Base-by-base conservation (phyloP, 2,888 invertebrate genomes). In the Erpobdella octoculata region DNA sequence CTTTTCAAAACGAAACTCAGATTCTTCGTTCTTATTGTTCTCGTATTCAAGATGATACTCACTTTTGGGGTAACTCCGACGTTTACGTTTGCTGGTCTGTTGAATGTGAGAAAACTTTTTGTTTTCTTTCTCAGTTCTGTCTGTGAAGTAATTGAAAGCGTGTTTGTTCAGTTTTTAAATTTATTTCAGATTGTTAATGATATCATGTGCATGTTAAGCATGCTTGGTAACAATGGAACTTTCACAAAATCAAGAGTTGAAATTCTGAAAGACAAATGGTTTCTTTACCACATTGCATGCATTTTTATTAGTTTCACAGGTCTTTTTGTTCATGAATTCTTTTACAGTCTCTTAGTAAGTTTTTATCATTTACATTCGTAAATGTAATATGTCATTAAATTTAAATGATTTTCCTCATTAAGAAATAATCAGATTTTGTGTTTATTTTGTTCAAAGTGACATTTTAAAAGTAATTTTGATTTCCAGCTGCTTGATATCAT, bases 171-270 rank as follows among this genome's bases (percentile, higher is more conserved):
- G 46, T 41, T n/a, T 41, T 41, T 41, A 41, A 15, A 41, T 41
- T n/a, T 41, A 12, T 15, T 41, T 12, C 85, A 93, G 92, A 89
- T 94, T 76, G 85, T 91, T 75, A 88, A 97, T 77, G 96, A 96
- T 85, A 89, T 90, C 76, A 88, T 98, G 75, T 97, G 96, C 87
- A 78, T 86, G 72, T 90, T 95, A 79, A 94, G 94, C 85, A 92
- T 96, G 79, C 93, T 97, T 90, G 96, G 95, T 74, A 97, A 98
- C 86, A 91, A 92, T 83, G 97, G 97, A 78, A 92, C 93, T 58
- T 86, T 94, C 81, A 92, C 92, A 74, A 93, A 92, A 85, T 89
- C 89, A 70, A 88, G 92, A 80, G 87, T 89, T 66, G 90, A 92
- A 85, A 91, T 94, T 78, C 85, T 94, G 77, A 89, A 90, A 2